Evolutionary conservation across 2,113 vertebrate genomes (phyloP), one percentile per base, ranked within the genome.

Genomic region (Cyanoliseus patagonus): DNA sequence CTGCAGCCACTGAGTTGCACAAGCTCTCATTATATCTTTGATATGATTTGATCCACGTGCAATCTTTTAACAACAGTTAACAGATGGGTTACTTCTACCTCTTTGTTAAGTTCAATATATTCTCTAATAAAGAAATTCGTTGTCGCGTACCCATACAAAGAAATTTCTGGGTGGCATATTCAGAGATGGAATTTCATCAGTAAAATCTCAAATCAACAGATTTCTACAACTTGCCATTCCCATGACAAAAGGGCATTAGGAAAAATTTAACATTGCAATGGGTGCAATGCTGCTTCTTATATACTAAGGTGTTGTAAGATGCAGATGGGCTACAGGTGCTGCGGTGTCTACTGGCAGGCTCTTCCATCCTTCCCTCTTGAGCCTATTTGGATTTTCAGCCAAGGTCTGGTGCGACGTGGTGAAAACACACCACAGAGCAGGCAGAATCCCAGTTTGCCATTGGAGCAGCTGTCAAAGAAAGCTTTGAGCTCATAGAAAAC

Each of bases 341-440:
- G 5, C 25, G 17, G 13, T 67, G 15, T 24, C 28, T 47, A 2
- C 39, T 53, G 35, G 33, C 51, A 72, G 47, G 25, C 7, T 35
- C 44, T 78, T 13, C 17, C 24, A 4, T 18, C 47, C 14, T 47
- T 90, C 24, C 10, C 28, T 57, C 5, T 79, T 64, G 35, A 68
- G 19, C 14, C 11, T 23, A 1, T 27, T 49, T 49, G 33, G 23
- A 27, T 73, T 86, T 88, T 57, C 39, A 64, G 57, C 17, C 1
- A 4, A 42, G 39, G 3, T 62, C 44, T 76, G 17, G 7, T 49
- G 8, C 0, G 0, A 77, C 3, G 1, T 6, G 4, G 5, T n/a
- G 39, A 80, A 76, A 85, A 62, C 19, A 52, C 31, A 57, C 13
- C 4, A 17, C 33, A 24, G 9, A 70, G 37, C 3, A 55, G 18